These are phyloP conservation scores for Hycleus phaleratus DNA, from an alignment of 1,140 invertebrate genomes.

Conservation along the genomic window DNA sequence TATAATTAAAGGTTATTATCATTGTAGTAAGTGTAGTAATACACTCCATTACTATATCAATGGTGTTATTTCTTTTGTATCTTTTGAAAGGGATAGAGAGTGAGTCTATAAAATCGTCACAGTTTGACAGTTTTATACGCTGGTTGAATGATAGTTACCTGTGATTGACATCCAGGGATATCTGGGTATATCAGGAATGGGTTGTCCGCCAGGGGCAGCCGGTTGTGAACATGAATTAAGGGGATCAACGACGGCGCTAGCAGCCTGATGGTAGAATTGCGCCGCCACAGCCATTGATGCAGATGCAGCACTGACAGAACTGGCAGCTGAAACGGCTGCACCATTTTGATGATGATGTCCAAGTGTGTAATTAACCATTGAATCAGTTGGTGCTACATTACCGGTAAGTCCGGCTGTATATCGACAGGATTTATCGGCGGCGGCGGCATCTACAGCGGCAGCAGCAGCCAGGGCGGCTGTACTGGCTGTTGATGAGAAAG, in stretches of 20 bases:
- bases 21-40: no score
- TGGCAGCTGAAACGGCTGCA: constrained; percentile 52
- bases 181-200: constrained; percentile 77
- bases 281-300: constrained; percentile 73
- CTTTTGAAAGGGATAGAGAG: no score
- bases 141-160: constrained; percentile 49
- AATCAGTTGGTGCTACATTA: constrained; percentile 57
- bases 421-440: constrained; percentile 67
- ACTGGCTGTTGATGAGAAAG: constrained; percentile 45
- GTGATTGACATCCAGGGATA: constrained; percentile 98
- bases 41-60: no score
- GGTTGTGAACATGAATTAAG: constrained; percentile 57
- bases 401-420: constrained; percentile 61
- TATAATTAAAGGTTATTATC: no score
- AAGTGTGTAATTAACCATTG: constrained; percentile 73
- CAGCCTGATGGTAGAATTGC: constrained; percentile 82
- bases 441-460: constrained; percentile 52
- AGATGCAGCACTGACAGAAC: constrained; percentile 56
- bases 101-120: no score
- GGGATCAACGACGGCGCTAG: constrained; percentile 56
- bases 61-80: no score
- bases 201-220: constrained; percentile 58
- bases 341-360: constrained; percentile 69
- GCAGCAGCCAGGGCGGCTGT: constrained; percentile 48
- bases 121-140: no score